These are phyloP conservation scores for Apocheima hispidaria DNA, from an alignment of 2,888 invertebrate genomes.

Conservation along the genomic window DNA sequence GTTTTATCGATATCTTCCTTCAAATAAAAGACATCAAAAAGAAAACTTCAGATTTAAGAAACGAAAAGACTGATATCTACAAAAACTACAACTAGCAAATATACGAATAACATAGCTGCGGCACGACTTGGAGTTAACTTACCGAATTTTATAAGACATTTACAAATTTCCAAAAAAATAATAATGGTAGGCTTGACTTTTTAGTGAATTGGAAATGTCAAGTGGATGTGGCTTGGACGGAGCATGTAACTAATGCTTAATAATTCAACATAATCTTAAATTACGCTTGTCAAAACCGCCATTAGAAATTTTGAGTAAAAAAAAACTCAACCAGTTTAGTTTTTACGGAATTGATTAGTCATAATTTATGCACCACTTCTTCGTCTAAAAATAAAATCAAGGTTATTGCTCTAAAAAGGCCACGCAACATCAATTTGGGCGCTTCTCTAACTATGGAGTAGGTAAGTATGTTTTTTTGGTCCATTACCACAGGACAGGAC, in stretches of 20 bases:
- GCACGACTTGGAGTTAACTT: no score
- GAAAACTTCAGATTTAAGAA: no score
- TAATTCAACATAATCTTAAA: not conserved
- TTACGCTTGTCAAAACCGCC: not conserved
- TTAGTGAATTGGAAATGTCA: not conserved
- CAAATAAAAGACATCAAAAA: no score
- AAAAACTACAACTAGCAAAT: no score
- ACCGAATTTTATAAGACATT: no score
- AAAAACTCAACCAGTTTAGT: constrained; percentile 1
- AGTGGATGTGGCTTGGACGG: no score
- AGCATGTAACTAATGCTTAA: no score
- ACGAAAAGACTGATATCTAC: no score
- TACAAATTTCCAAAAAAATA: no score
- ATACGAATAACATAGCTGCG: no score
- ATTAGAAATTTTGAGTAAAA: not conserved
- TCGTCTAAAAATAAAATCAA: constrained; percentile 21
- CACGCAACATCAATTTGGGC: not conserved
- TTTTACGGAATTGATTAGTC: constrained; percentile 2
- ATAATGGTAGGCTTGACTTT: no score
- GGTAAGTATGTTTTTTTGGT: not conserved
- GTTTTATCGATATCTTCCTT: no score
- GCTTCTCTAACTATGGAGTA: not conserved
- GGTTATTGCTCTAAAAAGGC: constrained; percentile 15
- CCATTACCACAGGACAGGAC: not conserved
- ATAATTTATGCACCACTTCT: constrained; percentile 3